Evolutionary conservation across 2,888 invertebrate genomes (phyloP), one percentile per base, ranked within the genome.

Genomic region (Athalia rosae): DNA sequence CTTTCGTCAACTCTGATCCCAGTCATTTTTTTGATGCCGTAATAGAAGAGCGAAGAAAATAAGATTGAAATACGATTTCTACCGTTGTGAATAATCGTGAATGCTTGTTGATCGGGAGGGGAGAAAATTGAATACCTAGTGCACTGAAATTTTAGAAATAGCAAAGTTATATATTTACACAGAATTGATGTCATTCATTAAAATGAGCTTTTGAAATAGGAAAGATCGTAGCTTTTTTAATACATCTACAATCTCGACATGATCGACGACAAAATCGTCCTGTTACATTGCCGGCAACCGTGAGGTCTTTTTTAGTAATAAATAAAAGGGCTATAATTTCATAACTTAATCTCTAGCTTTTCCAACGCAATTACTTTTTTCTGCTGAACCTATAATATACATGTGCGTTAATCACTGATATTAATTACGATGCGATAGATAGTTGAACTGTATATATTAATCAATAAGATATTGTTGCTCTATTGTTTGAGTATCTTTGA

Each of bases 401-500:
- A 28, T 28, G 69, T 59, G n/a, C 43, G 13, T 1, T 6, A 58
- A 59, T 9, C 47, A 45, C 47, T 41, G 64, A 67, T 79, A 53
- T 73, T 66, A 43, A 66, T 76, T 71, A 76, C 76, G 62, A 76
- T 77, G 77, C 59, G 63, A 77, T 63, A 76, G 67, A 79, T 79
- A 67, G 79, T 61, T 79, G 76, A 71, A 74, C 79, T 79, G 77
- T 79, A 77, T 76, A 74, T 79, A 77, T 79, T 64, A 78, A 78
- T 76, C 79, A 63, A 79, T 81, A 80, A 76, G 66, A 82, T 83
- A 87, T 88, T 88, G 88, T 89, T 89, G 85, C 85, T 88, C 80
- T 87, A 85, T 87, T 87, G 84, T 87, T 85, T 88, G 88, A 88
- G 88, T 82, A 85, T 86, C 84, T 84, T 82, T 84, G 85, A 84